Evolutionary conservation across 2,888 invertebrate genomes (phyloP).

Genomic region (Eueremaeus valkanovi): DNA sequence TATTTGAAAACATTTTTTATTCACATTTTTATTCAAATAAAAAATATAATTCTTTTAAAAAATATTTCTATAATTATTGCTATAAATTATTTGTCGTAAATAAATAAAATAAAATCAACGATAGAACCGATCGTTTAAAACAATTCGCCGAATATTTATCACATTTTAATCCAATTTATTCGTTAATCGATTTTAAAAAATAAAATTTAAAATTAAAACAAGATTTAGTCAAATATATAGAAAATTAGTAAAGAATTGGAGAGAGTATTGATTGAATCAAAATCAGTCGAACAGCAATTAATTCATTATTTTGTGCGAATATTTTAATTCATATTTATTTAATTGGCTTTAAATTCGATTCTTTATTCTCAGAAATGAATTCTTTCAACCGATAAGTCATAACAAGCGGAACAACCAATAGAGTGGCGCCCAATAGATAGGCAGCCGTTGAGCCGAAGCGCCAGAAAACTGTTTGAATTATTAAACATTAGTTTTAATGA

Average conservation of each 20-base stretch:
- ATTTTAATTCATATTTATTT: no score
- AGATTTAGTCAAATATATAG: neutral
- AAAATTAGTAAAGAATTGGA: neutral
- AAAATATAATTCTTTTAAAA: no score
- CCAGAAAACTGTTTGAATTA: slow-evolving; percentile 73
- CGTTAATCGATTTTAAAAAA: neutral
- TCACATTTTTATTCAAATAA: no score
- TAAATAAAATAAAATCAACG: no score
- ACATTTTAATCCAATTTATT: neutral
- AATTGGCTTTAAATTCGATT: neutral
- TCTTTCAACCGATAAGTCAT: slow-evolving; percentile 44
- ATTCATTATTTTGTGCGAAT: no score
- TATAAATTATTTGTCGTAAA: no score
- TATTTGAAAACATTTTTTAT: no score
- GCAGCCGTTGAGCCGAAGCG: slow-evolving; percentile 75
- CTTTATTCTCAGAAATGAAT: neutral
- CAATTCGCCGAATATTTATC: no score
- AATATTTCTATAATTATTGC: no score
- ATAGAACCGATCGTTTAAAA: no score
- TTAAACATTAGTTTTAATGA: slow-evolving; percentile 2
- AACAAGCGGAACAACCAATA: slow-evolving; percentile 66
- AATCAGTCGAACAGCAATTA: no score
- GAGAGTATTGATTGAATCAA: neutral
- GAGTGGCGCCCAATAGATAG: slow-evolving; percentile 72
- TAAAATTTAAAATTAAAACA: neutral